phyloP scores from a whole-genome alignment of 2,113 vertebrate species.

The Erinaceus europaeus region DNA sequence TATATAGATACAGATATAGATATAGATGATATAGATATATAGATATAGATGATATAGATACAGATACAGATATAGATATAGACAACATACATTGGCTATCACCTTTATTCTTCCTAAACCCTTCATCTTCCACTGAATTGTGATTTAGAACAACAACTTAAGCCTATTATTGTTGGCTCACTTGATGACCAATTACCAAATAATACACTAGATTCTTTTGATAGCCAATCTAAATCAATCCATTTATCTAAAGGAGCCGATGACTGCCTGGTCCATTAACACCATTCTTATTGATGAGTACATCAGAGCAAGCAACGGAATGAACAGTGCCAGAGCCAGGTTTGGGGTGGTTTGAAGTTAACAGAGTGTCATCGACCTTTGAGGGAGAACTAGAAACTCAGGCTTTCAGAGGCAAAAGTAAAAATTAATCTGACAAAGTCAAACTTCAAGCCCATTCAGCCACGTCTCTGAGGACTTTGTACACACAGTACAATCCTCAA shows the following conservation, averaged over 20 bases:
- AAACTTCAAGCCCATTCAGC: accelerated
- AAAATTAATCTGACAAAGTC: neutral
- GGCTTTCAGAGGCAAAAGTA: neutral
- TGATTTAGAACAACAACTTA: neutral
- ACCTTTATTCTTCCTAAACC: neutral
- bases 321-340: neutral
- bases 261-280: neutral
- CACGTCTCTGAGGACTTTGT: neutral
- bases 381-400: neutral
- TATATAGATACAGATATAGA: too few species aligned
- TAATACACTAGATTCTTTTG: neutral
- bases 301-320: neutral
- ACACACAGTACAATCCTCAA: neutral
- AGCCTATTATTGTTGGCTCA: neutral
- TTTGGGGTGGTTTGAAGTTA: neutral
- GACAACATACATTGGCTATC: neutral
- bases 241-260: neutral
- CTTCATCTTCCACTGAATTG: neutral
- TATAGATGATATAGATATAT: too few species aligned
- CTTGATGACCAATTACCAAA: neutral
- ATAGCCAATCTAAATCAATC: neutral
- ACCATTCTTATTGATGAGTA: neutral
- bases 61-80: too few species aligned
- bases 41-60: too few species aligned
- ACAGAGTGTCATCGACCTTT: neutral